These are phyloP conservation scores for Conomelus anceps DNA, from an alignment of 2,888 invertebrate genomes.

Conservation along the genomic window DNA sequence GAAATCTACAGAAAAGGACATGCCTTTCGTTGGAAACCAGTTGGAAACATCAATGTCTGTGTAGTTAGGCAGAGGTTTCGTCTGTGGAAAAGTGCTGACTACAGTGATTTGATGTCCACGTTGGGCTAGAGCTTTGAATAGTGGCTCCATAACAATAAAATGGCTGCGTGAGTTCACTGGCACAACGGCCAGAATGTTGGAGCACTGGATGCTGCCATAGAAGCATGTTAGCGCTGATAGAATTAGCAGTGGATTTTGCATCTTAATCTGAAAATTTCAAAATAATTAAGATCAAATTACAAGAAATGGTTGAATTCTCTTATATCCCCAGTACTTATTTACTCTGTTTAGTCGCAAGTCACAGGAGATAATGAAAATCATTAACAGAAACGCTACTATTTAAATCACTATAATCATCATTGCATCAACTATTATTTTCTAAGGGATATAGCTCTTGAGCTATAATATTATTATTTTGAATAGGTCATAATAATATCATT, in stretches of 20 bases:
- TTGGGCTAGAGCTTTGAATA: constrained; percentile 39
- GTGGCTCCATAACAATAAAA: constrained; percentile 31
- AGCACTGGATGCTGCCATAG: background rate
- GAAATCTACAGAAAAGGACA: constrained; percentile 9
- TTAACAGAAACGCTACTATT: too few species aligned
- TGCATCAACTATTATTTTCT: too few species aligned
- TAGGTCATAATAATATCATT: too few species aligned
- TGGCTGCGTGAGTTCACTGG: constrained; percentile 22
- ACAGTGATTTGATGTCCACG: constrained; percentile 42
- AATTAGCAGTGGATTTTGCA: background rate
- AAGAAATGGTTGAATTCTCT: too few species aligned
- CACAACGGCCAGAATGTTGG: constrained; percentile 16
- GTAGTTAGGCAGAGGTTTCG: constrained; percentile 40
- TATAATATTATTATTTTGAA: too few species aligned
- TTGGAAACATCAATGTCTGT: constrained; percentile 37
- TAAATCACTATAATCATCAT: too few species aligned
- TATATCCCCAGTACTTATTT: too few species aligned
- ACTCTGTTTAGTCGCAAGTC: too few species aligned
- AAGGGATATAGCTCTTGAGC: too few species aligned
- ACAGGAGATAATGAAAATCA: too few species aligned
- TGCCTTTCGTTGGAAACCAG: constrained; percentile 20
- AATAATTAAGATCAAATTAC: too few species aligned
- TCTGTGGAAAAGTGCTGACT: constrained; percentile 41
- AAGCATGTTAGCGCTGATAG: background rate
- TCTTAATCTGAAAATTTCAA: background rate